These are phyloP conservation scores for Leucoraja ocellata DNA, from an alignment of 2,797 vertebrate species.

Conservation along the genomic window DNA sequence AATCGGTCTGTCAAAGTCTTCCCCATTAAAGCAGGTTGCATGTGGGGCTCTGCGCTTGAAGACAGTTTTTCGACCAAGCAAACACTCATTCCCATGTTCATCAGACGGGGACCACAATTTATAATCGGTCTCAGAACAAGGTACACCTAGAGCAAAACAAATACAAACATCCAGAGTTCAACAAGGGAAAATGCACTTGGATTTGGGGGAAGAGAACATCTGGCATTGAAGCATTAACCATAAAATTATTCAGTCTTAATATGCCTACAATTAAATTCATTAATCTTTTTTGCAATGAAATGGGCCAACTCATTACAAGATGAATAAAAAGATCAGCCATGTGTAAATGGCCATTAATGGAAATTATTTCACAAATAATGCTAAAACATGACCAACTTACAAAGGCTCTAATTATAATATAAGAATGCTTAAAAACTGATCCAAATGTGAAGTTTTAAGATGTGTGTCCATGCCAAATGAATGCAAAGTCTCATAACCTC, in stretches of 20 bases:
- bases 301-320: background rate
- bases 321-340: background rate
- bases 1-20: constrained; percentile 89
- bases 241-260: background rate
- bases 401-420: background rate
- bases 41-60: constrained; percentile 88
- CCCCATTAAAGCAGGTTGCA: constrained; percentile 89
- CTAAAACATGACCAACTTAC: background rate
- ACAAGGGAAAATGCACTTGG: background rate
- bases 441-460: background rate
- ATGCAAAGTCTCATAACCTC: background rate
- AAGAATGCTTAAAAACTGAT: background rate
- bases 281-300: background rate
- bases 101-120: constrained; percentile 94
- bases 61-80: constrained; percentile 81
- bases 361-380: no score
- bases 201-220: background rate
- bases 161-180: background rate
- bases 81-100: constrained; percentile 83
- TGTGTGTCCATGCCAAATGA: background rate
- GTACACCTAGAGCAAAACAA: constrained; percentile 65
- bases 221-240: background rate
- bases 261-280: background rate
- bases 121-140: constrained; percentile 88
- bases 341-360: no score